Evolutionary conservation across 2,888 invertebrate genomes (phyloP).

Genomic region (Eristalis arbustorum): DNA sequence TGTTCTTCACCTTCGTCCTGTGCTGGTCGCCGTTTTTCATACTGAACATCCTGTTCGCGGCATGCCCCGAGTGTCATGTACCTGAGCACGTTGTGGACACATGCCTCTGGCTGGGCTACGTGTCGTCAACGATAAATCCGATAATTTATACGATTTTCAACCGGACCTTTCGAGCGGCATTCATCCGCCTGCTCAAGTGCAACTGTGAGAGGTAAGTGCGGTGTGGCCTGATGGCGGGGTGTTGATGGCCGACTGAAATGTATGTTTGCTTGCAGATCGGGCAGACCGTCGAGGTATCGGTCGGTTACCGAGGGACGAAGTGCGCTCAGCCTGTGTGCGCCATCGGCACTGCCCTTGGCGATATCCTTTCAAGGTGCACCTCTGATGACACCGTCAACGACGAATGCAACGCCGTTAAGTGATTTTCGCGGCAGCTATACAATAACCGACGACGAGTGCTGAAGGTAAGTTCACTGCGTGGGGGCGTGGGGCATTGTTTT

Average conservation of each 20-base stretch:
- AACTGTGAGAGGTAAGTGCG: constrained; percentile 86
- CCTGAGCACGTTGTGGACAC: constrained; percentile 86
- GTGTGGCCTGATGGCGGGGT: too few species aligned
- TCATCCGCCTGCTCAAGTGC: constrained; percentile 88
- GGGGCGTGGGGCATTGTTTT: constrained; percentile 6
- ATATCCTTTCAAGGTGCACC: constrained; percentile 87
- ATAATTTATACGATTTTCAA: constrained; percentile 97
- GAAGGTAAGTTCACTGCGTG: constrained; percentile 46
- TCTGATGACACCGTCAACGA: constrained; percentile 78
- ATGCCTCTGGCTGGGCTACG: constrained; percentile 95
- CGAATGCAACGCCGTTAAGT: constrained; percentile 78
- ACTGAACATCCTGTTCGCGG: constrained; percentile 92
- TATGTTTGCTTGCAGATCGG: constrained; percentile 82
- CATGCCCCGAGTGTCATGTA: constrained; percentile 89
- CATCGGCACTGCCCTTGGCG: constrained; percentile 87
- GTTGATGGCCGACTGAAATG: background rate
- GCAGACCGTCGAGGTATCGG: constrained; percentile 86
- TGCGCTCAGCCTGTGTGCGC: constrained; percentile 86
- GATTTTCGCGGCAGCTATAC: constrained; percentile 79
- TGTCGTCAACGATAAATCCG: constrained; percentile 95
- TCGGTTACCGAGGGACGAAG: constrained; percentile 87
- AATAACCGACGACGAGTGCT: constrained; percentile 79
- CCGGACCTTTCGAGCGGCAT: constrained; percentile 92
- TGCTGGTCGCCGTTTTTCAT: constrained; percentile 97
- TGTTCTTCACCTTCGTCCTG: constrained; percentile 95